These are phyloP conservation scores for Hirtodrosophila trivittata DNA, from an alignment of 2,888 invertebrate species.

Conservation along the genomic window DNA sequence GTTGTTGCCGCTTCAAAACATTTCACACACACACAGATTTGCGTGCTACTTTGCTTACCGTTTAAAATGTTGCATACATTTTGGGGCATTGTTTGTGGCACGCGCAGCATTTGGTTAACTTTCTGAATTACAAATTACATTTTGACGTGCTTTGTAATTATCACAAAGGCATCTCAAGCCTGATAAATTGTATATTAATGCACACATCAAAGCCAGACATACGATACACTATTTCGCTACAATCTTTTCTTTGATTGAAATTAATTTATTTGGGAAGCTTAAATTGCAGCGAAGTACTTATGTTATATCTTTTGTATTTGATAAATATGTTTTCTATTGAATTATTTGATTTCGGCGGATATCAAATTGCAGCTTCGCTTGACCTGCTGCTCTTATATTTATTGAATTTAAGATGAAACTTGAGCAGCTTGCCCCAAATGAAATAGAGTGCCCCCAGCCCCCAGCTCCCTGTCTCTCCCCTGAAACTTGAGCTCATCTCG, in stretches of 20 bases:
- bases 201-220: background rate
- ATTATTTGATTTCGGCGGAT: conserved; percentile 35
- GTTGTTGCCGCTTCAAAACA: conserved; percentile 62
- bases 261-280: no score
- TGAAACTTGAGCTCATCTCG: conserved; percentile 45
- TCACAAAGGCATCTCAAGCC: background rate
- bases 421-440: conserved; percentile 29
- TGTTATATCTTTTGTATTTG: background rate
- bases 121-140: conserved; percentile 1
- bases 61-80: conserved; percentile 35
- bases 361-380: conserved; percentile 40
- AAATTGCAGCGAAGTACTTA: no score
- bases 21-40: conserved; percentile 23
- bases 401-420: conserved; percentile 64
- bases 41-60: conserved; percentile 11
- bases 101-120: conserved; percentile 32
- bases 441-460: conserved; percentile 1
- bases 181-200: conserved; percentile 2
- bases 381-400: conserved; percentile 53
- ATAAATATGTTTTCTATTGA: conserved; percentile 12
- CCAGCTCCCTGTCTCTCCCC: background rate
- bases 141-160: conserved; percentile 4
- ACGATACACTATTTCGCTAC: no score
- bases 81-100: conserved; percentile 11
- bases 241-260: no score